Percentiles rank a stretch among this genome's conserved stretches.
Conservation (phyloP, 2,888 invertebrate genomes). For the Leptinotarsa peninsularis region DNA sequence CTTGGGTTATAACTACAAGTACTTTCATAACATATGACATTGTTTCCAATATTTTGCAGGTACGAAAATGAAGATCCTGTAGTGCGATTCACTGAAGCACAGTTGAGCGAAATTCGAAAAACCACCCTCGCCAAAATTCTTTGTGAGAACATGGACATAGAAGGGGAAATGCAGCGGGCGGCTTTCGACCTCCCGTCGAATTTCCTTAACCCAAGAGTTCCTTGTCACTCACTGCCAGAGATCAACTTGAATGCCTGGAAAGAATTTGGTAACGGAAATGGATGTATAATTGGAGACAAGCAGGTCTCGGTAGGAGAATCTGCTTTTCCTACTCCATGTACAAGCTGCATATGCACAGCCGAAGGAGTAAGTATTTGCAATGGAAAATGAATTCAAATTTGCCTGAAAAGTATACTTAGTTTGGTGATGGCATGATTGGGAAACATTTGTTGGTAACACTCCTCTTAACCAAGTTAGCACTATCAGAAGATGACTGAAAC, state of each 20-base stretch:
- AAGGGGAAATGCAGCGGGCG: conserved; percentile 88
- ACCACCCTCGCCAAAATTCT: conserved; percentile 85
- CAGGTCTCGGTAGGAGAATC: conserved; percentile 85
- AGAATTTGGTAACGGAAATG: conserved; percentile 75
- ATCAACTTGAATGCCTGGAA: conserved; percentile 88
- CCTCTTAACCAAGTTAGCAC: no score
- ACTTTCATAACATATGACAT: no score
- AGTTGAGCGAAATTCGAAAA: conserved; percentile 89
- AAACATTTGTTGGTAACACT: no score
- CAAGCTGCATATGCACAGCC: conserved; percentile 86
- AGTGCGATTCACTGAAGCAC: conserved; percentile 85
- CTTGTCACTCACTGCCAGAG: conserved; percentile 83
- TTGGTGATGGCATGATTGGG: neutral
- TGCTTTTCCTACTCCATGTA: conserved; percentile 90
- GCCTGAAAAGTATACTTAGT: neutral
- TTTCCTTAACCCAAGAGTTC: conserved; percentile 86
- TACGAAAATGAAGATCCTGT: conserved; percentile 88
- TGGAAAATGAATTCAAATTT: neutral
- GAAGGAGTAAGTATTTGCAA: conserved; percentile 79
- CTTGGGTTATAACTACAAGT: no score
- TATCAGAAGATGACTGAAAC: no score
- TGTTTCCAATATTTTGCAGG: conserved; percentile 53
- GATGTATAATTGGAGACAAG: conserved; percentile 85
- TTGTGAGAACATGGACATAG: conserved; percentile 90
- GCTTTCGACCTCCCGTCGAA: conserved; percentile 92